Base-by-base conservation (phyloP, 2,888 invertebrate species). In the Lepidochrysops patricia region DNA sequence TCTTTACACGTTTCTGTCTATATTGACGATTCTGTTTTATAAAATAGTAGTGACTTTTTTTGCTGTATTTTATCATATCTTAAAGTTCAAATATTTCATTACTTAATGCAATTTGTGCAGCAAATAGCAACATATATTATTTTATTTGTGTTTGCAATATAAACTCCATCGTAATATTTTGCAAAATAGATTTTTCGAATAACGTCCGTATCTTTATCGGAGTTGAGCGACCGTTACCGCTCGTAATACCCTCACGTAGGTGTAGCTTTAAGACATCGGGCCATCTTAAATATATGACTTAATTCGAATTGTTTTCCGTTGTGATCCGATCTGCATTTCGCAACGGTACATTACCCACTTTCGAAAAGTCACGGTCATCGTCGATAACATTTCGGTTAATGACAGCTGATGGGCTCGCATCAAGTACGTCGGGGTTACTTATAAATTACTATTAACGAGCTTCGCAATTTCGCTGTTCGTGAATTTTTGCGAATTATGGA, bases 221-320 rank as follows among this genome's bases (percentile, higher is more conserved):
- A 27, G 57, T 56, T 71, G 68, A 69, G 72, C 70, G 68, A 67
- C 70, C 72, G 74, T 72, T 74, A 72, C 70, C 70, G 69, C 71
- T 69, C 68, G 72, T 80, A 83, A 87, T 82, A 80, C 82, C 84
- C 82, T 71, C 71, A 75, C 74, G 87, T 88, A 84, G 88, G 87
- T 80, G 85, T 80, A 69, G 74, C 74, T 79, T 80, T 83, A 82
- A 83, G 82, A 79, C 70, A 70, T 67, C 68, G 75, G 73, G 69
- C 72, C 77, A 77, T 82, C 79, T 73, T 77, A 76, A 72, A 79
- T 82, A 85, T 86, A 86, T 87, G 82, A 82, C 86, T 88, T 85
- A 86, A 88, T 87, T 85, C 75, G 70, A 76, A 74, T 78, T 75
- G 73, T 71, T 77, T 74, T 79, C 76, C 73, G 77, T 79, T 74